A percentile compares a stretch with the other conserved stretches of the same genome.
Evolutionary conservation across 2,797 vertebrate genomes (phyloP).

Genomic region (Anabacerthia variegaticeps): DNA sequence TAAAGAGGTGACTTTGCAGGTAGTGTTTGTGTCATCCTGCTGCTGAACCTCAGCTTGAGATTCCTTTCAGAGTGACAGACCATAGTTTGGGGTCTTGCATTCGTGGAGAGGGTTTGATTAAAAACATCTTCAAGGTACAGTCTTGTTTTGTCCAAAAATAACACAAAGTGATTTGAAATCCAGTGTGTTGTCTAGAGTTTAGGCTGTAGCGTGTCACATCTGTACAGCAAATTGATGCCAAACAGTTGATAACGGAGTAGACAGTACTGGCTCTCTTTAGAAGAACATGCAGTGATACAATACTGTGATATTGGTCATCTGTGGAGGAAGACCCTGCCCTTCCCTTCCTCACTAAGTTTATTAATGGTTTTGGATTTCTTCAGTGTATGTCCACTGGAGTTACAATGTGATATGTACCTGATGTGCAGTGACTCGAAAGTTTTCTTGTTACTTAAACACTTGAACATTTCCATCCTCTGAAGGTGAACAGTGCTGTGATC

Average conservation of each 20-base stretch:
- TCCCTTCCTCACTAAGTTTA: not conserved
- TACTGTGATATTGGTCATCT: not conserved
- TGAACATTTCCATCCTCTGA: not conserved
- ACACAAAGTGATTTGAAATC: not conserved
- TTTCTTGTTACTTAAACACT: not conserved
- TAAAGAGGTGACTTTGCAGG: not conserved
- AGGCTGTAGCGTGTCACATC: not conserved
- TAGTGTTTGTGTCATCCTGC: not conserved
- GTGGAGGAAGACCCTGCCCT: not conserved
- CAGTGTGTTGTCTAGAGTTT: rapidly evolving
- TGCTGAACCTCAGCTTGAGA: not conserved
- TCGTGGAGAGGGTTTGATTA: not conserved
- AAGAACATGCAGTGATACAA: not conserved
- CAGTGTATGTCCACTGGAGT: not conserved
- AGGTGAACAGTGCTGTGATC: not conserved
- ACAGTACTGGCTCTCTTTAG: not conserved
- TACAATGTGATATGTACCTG: rapidly evolving
- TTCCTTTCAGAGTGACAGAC: not conserved
- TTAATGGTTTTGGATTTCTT: not conserved
- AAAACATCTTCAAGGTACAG: not conserved
- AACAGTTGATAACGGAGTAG: not conserved
- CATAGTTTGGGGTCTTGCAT: not conserved
- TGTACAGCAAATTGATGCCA: not conserved
- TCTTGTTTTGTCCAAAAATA: not conserved
- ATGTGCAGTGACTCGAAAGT: not conserved